These are phyloP conservation scores for Oryctolagus cuniculus DNA, from an alignment of 2,113 vertebrate species.

Conservation along the genomic window mOryCun1.1 NC_091434.1:26179501-26180000, in stretches of 20 bases:
- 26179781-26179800: not conserved
- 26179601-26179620: not conserved
- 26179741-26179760: not conserved
- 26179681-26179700: not conserved
- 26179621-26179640: not conserved
- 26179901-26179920: not conserved
- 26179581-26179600: not conserved
- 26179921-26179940: conserved; percentile 39
- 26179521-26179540: not conserved
- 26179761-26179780: conserved; percentile 7
- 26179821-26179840: not conserved
- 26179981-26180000: too few relatives aligned
- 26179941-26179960: not conserved
- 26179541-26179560: not conserved
- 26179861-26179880: not conserved
- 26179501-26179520: not conserved
- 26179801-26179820: not conserved
- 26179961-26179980: too few relatives aligned
- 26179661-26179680: not conserved
- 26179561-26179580: not conserved
- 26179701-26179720: not conserved
- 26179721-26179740: not conserved
- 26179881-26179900: not conserved
- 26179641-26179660: not conserved
- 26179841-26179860: not conserved